Base-by-base conservation (phyloP, 1,140 invertebrate species). In the Papilio xuthus region DNA sequence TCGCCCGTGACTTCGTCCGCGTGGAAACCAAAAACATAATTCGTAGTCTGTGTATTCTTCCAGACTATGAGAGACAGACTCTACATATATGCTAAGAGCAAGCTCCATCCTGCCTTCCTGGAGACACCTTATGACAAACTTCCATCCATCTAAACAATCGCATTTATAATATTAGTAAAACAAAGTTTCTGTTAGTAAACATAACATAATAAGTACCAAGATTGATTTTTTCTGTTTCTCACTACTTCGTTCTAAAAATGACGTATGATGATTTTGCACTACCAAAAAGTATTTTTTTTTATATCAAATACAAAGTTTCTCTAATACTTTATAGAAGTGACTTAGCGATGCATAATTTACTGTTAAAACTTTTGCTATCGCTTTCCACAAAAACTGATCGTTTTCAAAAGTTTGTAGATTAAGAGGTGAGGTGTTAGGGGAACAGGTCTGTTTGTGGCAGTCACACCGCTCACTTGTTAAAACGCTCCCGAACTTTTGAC, bases 381-480 rank as follows among this genome's bases (percentile, higher is more conserved):
- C 86, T 89, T 91, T 91, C 88, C 86, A 85, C 90, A 93, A 93
- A 93, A 93, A 92, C 89, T 92, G 91, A 93, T 92, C 84, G 92
- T 88, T 84, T 85, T 89, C 90, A 82, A 90, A 93, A 93, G 89
- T 93, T 93, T 87, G 91, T 88, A 87, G 90, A 92, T 93, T 93
- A 93, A 92, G 90, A 88, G 87, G 89, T 87, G 88, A 91, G 90
- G 87, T 89, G 90, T 90, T 89, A 89, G 82, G 78, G 79, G 87
- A 90, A 86, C 91, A 91, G 90, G 90, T 89, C 92, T 93, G 92
- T 85, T 87, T 85, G 82, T 89, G 92, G 92, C 92, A 93, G 89
- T 90, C 92, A 92, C 88, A 92, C 89, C 90, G 86, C 86, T 90
- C 92, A 91, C 90, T 93, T 92, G 89, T 92, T 92, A 92, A 92